Conservation (phyloP, 2,888 invertebrate genomes). For the Tanypteryx hageni region DNA sequence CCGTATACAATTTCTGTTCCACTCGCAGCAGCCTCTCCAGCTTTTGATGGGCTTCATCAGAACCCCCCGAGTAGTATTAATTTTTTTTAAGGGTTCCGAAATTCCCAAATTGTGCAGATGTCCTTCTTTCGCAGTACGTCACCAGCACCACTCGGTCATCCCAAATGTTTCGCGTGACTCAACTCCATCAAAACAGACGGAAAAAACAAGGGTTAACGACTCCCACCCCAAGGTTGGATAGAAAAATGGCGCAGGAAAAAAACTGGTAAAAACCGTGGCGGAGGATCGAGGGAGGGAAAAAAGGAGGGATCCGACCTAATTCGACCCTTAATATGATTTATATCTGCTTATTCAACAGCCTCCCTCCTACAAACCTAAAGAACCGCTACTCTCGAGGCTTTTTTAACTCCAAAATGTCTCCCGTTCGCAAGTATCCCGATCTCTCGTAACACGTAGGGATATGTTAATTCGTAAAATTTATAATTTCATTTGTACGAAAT, state of each 20-base stretch:
- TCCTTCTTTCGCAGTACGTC: too few relatives aligned
- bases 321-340: neutral
- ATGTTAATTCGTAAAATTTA: neutral
- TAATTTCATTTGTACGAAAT: too few relatives aligned
- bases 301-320: neutral
- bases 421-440: neutral
- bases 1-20: neutral
- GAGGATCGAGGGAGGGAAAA: neutral
- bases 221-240: neutral
- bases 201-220: neutral
- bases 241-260: neutral
- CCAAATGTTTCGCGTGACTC: slow-evolving; percentile 21
- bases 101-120: neutral
- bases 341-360: slow-evolving; percentile 19
- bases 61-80: neutral
- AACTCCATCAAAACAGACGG: neutral
- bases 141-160: neutral
- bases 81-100: neutral
- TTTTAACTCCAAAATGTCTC: neutral
- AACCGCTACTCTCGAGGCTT: too few relatives aligned
- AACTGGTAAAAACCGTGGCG: neutral
- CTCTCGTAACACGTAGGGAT: neutral
- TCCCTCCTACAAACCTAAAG: neutral
- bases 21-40: too few relatives aligned
- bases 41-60: neutral